These are phyloP conservation scores for Helarctos malayanus DNA, from an alignment of 2,797 vertebrate genomes.

Conservation along the genomic window DNA sequence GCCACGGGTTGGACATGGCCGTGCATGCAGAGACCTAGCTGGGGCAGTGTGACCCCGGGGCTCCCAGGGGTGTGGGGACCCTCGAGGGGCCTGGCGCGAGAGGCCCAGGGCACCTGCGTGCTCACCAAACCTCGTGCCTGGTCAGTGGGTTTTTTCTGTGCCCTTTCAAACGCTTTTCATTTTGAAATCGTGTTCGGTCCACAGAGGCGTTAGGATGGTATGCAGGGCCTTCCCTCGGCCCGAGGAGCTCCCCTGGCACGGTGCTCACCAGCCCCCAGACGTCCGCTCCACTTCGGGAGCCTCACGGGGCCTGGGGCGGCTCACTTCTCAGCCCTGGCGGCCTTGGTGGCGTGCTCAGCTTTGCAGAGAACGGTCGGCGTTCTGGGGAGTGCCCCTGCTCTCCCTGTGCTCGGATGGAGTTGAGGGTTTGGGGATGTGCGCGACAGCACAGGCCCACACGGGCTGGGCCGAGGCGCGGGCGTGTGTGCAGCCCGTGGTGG, in stretches of 20 bases:
- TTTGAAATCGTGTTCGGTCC: not conserved
- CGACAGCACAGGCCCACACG: too few species aligned
- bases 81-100: too few species aligned
- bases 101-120: not conserved
- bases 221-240: fast-evolving
- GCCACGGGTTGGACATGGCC: not conserved
- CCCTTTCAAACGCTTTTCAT: not conserved
- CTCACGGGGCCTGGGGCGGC: fast-evolving
- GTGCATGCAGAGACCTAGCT: fast-evolving
- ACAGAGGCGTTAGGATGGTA: not conserved
- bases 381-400: fast-evolving
- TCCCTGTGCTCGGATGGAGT: not conserved
- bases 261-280: not conserved
- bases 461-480: too few species aligned
- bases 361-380: fast-evolving
- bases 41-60: not conserved
- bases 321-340: not conserved
- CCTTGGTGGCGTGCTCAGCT: too few species aligned
- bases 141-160: not conserved
- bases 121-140: not conserved
- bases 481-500: fast-evolving
- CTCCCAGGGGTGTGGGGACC: not conserved
- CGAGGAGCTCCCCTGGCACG: not conserved
- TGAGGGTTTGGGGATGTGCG: not conserved
- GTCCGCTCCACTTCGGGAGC: not conserved